Conservation (phyloP, 1,140 invertebrate species). For the Neodiprion pinetum region DNA sequence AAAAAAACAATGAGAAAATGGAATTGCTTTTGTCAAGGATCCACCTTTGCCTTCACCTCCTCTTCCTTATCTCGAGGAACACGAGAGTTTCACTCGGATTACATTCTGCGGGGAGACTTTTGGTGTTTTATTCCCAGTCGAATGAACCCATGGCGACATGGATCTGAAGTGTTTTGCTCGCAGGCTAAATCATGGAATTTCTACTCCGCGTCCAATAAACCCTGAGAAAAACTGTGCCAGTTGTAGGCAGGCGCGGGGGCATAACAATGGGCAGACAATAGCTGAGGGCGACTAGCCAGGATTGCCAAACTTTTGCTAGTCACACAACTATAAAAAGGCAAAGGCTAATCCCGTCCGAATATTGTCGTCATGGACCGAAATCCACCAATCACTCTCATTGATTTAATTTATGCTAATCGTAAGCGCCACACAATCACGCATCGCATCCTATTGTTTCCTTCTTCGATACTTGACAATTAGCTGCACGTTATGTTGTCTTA, state of each 20-base stretch:
- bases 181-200: too few species aligned
- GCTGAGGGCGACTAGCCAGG: not conserved
- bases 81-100: too few species aligned
- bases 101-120: too few species aligned
- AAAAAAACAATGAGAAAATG: too few species aligned
- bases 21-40: too few species aligned
- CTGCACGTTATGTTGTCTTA: too few species aligned
- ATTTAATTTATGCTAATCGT: not conserved
- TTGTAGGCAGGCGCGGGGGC: conserved; percentile 5
- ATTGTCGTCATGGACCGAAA: not conserved
- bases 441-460: not conserved
- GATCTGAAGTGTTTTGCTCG: too few species aligned
- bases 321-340: not conserved
- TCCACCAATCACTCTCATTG: not conserved
- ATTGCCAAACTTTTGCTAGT: conserved; percentile 6
- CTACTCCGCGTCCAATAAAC: too few species aligned
- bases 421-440: not conserved
- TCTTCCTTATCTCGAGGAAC: too few species aligned
- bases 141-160: too few species aligned
- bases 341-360: not conserved
- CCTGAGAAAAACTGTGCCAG: not conserved
- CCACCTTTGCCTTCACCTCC: too few species aligned
- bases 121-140: too few species aligned
- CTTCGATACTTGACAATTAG: not conserved
- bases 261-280: not conserved